A percentile compares a stretch with the other conserved stretches of the same genome.
Evolutionary conservation across 2,888 invertebrate genomes (phyloP).

Genomic region (Dicyrtoma fusca): DNA sequence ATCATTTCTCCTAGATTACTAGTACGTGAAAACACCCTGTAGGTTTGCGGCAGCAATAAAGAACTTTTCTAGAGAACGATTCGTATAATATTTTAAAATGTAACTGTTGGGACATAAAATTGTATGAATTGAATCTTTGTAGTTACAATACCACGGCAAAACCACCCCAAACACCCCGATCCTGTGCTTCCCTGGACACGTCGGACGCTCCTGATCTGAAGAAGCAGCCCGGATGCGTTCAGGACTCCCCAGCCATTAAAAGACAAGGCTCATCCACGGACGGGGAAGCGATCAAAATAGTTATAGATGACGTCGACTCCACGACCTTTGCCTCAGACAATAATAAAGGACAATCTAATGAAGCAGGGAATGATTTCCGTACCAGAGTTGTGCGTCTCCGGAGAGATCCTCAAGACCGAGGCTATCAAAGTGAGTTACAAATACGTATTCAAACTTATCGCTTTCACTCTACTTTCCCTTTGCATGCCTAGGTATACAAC

Average conservation of each 20-base stretch:
- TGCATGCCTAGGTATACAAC: background rate
- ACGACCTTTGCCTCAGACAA: constrained; percentile 60
- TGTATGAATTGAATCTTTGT: no score
- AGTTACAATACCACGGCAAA: constrained; percentile 59
- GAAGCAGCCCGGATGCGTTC: constrained; percentile 20
- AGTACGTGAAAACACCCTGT: no score
- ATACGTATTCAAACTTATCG: no score
- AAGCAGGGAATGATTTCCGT: constrained; percentile 39
- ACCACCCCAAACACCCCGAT: constrained; percentile 66
- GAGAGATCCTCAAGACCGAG: constrained; percentile 55
- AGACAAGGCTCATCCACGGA: constrained; percentile 80
- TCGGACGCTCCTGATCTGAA: constrained; percentile 58
- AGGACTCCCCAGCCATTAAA: constrained; percentile 47
- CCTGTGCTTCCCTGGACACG: constrained; percentile 60
- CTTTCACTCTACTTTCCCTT: background rate
- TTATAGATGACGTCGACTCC: constrained; percentile 89
- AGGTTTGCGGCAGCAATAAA: no score
- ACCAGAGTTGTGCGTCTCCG: constrained; percentile 53
- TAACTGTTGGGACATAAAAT: no score
- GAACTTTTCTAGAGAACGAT: no score
- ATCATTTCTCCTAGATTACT: no score
- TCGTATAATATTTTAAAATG: no score
- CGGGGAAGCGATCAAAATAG: constrained; percentile 89
- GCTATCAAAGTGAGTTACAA: constrained; percentile 55
- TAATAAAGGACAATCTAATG: constrained; percentile 53